A percentile compares a stretch with the other conserved stretches of the same genome.
Conservation (phyloP, 2,797 vertebrate genomes). For the Macrochelys suwanniensis region DNA sequence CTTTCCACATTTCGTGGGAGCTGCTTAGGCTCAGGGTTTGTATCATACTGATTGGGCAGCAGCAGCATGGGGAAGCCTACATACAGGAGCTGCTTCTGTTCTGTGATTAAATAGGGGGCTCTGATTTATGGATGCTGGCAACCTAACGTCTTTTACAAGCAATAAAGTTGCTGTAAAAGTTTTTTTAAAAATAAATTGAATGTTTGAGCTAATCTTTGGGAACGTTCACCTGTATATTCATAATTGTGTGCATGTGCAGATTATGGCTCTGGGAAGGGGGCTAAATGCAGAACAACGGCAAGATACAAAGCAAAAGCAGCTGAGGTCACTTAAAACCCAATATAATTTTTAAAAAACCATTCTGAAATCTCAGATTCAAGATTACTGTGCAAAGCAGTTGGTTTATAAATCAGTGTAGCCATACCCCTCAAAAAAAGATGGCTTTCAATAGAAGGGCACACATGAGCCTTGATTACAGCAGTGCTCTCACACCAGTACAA, state of each 20-base stretch:
- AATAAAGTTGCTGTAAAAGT: rapidly evolving
- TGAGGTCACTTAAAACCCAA: neutral
- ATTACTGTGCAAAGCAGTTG: neutral
- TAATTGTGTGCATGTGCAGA: rapidly evolving
- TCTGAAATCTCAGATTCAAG: neutral
- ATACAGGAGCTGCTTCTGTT: rapidly evolving
- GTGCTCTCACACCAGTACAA: neutral
- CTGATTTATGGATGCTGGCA: neutral
- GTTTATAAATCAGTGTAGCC: neutral
- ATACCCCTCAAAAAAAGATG: neutral
- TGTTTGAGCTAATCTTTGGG: neutral
- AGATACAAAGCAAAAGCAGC: neutral
- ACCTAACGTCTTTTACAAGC: rapidly evolving
- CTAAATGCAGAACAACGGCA: neutral
- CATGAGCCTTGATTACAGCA: neutral
- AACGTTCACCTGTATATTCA: neutral
- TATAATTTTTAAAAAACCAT: neutral
- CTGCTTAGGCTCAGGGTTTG: neutral
- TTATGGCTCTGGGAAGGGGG: neutral
- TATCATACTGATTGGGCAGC: rapidly evolving
- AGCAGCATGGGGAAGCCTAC: neutral
- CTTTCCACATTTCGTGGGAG: neutral
- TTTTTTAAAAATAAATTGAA: neutral
- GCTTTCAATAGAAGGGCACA: neutral
- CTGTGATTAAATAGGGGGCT: neutral